Percentiles rank a stretch among this genome's conserved stretches.
Evolutionary conservation across 2,888 invertebrate genomes (phyloP).

Genomic region (Pristionchus mayeri): DNA sequence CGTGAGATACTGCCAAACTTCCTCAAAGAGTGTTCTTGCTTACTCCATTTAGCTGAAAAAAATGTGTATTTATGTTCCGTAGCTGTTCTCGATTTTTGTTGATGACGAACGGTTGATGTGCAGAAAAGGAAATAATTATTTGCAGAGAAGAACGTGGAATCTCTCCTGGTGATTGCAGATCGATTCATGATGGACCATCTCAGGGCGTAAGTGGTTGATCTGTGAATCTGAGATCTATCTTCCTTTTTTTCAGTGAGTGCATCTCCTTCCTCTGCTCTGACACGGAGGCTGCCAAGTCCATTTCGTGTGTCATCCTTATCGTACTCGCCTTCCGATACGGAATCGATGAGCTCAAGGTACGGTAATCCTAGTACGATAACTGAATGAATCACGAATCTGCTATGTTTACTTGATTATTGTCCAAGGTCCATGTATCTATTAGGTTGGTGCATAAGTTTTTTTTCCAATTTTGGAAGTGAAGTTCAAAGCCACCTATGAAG

Average conservation of each 20-base stretch:
- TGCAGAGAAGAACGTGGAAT: slow-evolving; percentile 49
- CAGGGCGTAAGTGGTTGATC: background rate
- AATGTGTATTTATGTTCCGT: no score
- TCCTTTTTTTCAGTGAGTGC: slow-evolving; percentile 37
- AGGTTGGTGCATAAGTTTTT: no score
- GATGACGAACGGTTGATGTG: background rate
- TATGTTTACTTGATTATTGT: no score
- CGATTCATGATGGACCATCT: slow-evolving; percentile 49
- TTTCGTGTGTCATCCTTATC: slow-evolving; percentile 24
- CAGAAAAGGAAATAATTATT: background rate
- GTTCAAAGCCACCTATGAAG: no score
- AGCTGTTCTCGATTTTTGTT: background rate
- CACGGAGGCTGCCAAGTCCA: background rate
- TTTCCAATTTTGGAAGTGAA: no score
- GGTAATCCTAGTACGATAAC: no score
- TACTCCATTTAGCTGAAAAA: no score
- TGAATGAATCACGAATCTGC: no score
- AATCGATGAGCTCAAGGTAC: slow-evolving; percentile 34
- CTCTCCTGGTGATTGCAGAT: slow-evolving; percentile 35
- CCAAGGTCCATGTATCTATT: no score
- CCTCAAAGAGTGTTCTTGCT: no score
- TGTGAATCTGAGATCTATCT: background rate
- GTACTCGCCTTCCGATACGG: slow-evolving; percentile 47
- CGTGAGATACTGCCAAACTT: no score
- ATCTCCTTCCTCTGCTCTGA: slow-evolving; percentile 44